Percentiles rank a stretch among this genome's conserved stretches.
These are phyloP conservation scores for Ochropacha duplaris DNA, from an alignment of 2,888 invertebrate species.

Conservation along the genomic window DNA sequence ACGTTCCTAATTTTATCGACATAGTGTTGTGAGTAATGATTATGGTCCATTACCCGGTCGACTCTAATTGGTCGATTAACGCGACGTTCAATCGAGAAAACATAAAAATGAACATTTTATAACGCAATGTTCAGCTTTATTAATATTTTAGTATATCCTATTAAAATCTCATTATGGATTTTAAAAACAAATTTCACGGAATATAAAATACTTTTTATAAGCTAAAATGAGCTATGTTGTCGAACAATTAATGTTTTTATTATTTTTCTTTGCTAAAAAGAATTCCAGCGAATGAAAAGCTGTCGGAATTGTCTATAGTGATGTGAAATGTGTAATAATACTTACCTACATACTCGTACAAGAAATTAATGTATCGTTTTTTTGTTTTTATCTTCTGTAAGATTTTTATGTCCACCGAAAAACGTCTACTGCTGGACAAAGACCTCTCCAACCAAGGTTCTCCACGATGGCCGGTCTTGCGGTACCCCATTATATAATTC, in stretches of 20 bases:
- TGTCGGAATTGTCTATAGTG: not conserved
- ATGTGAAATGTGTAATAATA: not conserved
- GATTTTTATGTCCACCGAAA: no score
- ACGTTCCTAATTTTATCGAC: conserved; percentile 62
- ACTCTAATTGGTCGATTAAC: conserved; percentile 59
- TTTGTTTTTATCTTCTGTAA: no score
- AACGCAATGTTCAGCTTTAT: not conserved
- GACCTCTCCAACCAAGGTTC: no score
- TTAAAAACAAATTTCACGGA: not conserved
- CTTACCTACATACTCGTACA: no score
- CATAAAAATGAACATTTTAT: not conserved
- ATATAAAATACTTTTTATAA: not conserved
- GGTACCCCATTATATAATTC: no score
- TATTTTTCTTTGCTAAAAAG: not conserved
- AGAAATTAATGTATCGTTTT: no score
- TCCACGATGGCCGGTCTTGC: no score
- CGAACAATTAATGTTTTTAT: not conserved
- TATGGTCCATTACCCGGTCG: conserved; percentile 54
- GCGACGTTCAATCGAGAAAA: conserved; percentile 19
- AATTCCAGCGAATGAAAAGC: not conserved
- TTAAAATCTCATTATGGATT: not conserved
- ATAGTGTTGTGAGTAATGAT: conserved; percentile 55
- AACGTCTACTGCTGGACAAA: no score
- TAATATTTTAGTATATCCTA: not conserved
- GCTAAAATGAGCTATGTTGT: not conserved